These are phyloP conservation scores for Menidia beryllina DNA, from an alignment of 2,113 vertebrate genomes.

Conservation along the genomic window DNA sequence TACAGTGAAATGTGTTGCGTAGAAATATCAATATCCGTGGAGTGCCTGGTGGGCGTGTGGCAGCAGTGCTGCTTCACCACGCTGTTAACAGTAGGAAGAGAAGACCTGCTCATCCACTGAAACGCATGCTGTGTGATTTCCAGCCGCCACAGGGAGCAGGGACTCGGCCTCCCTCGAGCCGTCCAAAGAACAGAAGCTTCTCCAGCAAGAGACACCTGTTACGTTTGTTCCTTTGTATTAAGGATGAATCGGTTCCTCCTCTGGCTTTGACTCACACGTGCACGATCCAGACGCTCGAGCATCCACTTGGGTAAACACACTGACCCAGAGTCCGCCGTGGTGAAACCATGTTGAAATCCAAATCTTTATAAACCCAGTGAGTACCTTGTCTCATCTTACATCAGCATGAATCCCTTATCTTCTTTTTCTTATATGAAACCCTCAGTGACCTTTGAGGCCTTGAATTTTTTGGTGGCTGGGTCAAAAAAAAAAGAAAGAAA, in stretches of 20 bases:
- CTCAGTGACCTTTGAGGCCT: not conserved
- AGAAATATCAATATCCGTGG: too few relatives aligned
- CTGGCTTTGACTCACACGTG: not conserved
- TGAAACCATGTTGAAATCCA: conserved; percentile 24
- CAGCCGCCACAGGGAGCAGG: not conserved
- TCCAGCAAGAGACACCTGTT: not conserved
- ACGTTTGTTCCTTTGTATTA: too few relatives aligned
- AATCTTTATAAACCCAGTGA: not conserved
- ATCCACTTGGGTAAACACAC: not conserved
- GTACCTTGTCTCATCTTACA: not conserved
- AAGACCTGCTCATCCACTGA: not conserved
- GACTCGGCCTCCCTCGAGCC: too few relatives aligned
- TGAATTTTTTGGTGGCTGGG: conserved; percentile 2
- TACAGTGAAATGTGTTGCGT: too few relatives aligned
- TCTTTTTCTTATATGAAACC: not conserved
- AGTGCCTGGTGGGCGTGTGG: too few relatives aligned
- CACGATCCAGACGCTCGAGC: not conserved
- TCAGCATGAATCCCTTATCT: not conserved
- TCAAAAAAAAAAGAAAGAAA: too few relatives aligned
- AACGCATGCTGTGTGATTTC: not conserved
- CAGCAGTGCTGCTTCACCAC: not conserved
- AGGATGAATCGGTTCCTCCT: too few relatives aligned
- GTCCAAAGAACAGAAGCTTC: not conserved
- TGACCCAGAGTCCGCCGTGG: too few relatives aligned
- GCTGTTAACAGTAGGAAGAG: not conserved